Percentiles rank a stretch among this genome's conserved stretches.
Evolutionary conservation across 2,797 vertebrate genomes (phyloP).

Genomic region (Bradypus variegatus): DNA sequence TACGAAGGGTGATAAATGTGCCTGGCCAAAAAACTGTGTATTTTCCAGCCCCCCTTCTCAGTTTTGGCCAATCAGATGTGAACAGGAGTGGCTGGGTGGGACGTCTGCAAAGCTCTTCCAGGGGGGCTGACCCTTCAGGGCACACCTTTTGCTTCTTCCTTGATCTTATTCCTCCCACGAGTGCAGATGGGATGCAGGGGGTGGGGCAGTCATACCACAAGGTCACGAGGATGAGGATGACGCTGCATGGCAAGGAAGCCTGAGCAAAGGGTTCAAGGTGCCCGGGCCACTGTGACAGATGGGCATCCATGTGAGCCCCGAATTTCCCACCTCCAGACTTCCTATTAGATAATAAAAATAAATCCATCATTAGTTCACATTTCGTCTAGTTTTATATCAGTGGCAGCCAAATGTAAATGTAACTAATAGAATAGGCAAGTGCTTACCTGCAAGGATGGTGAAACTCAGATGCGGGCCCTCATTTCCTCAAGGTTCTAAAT

Average conservation of each 20-base stretch:
- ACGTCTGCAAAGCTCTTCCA: neutral
- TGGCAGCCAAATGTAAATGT: neutral
- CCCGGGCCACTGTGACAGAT: fast-evolving
- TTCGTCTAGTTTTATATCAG: neutral
- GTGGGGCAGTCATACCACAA: neutral
- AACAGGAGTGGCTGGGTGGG: neutral
- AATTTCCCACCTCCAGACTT: neutral
- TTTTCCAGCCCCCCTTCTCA: neutral
- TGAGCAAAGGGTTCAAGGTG: no score
- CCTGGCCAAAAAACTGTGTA: neutral
- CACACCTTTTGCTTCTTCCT: neutral
- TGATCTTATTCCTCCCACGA: neutral
- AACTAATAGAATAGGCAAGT: neutral
- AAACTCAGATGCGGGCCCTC: fast-evolving
- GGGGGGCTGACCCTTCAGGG: neutral
- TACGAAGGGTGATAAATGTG: fast-evolving
- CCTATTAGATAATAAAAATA: no score
- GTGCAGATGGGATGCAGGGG: neutral
- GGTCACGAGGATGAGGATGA: neutral
- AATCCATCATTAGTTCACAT: neutral
- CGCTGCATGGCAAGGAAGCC: fast-evolving
- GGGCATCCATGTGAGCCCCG: fast-evolving
- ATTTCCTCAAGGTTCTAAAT: neutral
- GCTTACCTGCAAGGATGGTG: neutral
- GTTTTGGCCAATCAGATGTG: neutral